Conservation (phyloP, 2,888 invertebrate species). For the Leistus spinibarbis region DNA sequence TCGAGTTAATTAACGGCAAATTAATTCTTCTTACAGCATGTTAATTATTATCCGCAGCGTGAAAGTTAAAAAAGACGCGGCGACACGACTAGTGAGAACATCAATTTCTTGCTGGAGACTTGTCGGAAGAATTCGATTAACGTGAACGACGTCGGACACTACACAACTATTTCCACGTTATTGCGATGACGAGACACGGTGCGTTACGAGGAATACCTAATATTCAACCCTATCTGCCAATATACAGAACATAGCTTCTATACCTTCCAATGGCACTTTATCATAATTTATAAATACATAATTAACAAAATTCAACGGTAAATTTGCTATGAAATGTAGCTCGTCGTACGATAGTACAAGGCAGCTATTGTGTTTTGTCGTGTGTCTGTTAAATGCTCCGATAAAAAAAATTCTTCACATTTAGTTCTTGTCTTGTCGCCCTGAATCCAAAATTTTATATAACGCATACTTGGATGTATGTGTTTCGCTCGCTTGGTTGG, state of each 20-base stretch:
- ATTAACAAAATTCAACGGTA: too few relatives aligned
- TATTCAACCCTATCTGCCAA: neutral
- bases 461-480: too few relatives aligned
- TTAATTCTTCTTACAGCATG: conserved; percentile 38
- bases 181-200: neutral
- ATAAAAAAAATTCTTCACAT: too few relatives aligned
- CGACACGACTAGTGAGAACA: conserved; percentile 1
- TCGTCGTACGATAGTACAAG: too few relatives aligned
- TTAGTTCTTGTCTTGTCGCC: too few relatives aligned
- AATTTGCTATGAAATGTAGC: too few relatives aligned
- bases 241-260: neutral
- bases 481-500: too few relatives aligned
- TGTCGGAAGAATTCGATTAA: conserved; percentile 19
- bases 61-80: conserved; percentile 17
- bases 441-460: too few relatives aligned
- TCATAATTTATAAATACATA: too few relatives aligned
- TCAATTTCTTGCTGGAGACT: conserved; percentile 13
- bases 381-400: too few relatives aligned
- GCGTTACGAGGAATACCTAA: neutral
- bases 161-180: neutral
- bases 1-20: conserved; percentile 37
- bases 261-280: too few relatives aligned
- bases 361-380: too few relatives aligned
- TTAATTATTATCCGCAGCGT: conserved; percentile 36
- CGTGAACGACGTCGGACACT: neutral